Percentiles rank a stretch among this genome's conserved stretches.
These are phyloP conservation scores for Drosophila ironensis DNA, from an alignment of 1,140 invertebrate species.

Conservation along the genomic window DNA sequence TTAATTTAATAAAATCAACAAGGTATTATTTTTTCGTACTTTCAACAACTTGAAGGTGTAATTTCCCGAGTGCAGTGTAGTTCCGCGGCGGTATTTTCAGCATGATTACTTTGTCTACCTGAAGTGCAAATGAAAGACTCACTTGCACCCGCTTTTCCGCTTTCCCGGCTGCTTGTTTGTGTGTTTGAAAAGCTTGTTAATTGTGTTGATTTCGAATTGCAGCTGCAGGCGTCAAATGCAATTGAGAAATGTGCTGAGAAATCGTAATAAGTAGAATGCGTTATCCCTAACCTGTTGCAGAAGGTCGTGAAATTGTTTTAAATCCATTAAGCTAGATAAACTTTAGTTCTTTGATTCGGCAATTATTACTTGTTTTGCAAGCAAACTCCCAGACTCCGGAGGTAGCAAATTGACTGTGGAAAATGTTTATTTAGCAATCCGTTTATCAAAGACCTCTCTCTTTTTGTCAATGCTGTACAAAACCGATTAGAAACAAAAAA, in stretches of 20 bases:
- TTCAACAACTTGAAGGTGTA: no score
- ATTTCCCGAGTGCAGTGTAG: conserved; percentile 18
- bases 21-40: neutral
- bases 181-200: conserved; percentile 41
- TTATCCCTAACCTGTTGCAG: conserved; percentile 39
- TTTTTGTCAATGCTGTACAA: no score
- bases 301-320: conserved; percentile 6
- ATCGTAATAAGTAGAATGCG: conserved; percentile 13
- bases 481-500: conserved; percentile 5
- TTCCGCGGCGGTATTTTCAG: conserved; percentile 45
- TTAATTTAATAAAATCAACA: no score
- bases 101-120: conserved; percentile 53
- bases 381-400: no score
- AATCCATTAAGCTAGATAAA: conserved; percentile 27
- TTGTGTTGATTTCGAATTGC: conserved; percentile 50
- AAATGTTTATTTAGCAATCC: no score
- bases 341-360: neutral
- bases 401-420: no score
- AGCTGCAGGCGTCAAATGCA: conserved; percentile 25
- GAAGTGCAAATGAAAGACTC: conserved; percentile 46
- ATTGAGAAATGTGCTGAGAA: conserved; percentile 13
- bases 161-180: neutral
- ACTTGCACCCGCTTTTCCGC: conserved; percentile 1
- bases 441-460: no score
- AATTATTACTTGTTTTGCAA: neutral